Conservation (phyloP, 2,113 vertebrate genomes). For the Elephas maximus region DNA sequence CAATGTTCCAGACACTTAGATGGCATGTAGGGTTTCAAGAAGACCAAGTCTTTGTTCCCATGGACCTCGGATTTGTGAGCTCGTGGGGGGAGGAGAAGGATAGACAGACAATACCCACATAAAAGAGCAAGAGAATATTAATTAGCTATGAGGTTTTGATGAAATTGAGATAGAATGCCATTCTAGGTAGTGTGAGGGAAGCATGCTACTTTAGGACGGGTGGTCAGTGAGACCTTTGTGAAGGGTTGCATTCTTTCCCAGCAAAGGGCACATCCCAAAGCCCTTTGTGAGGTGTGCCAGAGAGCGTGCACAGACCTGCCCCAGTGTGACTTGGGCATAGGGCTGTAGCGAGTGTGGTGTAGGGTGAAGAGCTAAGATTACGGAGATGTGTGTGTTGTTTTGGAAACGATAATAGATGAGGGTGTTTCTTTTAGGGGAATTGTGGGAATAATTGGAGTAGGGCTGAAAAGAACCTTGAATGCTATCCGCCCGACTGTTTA, state of each 20-base stretch:
- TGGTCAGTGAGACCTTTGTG: neutral
- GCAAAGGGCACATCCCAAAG: no score
- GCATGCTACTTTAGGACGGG: neutral
- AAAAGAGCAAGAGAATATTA: no score
- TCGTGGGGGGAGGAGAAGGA: no score
- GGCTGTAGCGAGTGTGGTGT: neutral
- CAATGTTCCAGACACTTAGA: neutral
- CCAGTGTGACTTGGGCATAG: rapidly evolving
- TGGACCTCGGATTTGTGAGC: neutral
- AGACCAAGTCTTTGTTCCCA: neutral
- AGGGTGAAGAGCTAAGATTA: neutral
- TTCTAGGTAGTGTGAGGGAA: neutral
- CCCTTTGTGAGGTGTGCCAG: rapidly evolving
- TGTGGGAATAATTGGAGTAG: neutral
- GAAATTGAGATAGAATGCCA: rapidly evolving
- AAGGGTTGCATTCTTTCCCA: neutral
- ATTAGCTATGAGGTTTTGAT: rapidly evolving
- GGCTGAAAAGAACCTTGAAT: neutral
- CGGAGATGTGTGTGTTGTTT: rapidly evolving
- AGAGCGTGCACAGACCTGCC: rapidly evolving
- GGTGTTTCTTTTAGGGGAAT: neutral
- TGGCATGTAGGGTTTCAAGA: neutral
- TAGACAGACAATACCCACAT: neutral
- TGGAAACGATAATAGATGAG: no score
- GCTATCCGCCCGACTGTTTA: rapidly evolving